Base-by-base conservation (phyloP, 2,888 invertebrate species). In the Tribolium freemani region DNA sequence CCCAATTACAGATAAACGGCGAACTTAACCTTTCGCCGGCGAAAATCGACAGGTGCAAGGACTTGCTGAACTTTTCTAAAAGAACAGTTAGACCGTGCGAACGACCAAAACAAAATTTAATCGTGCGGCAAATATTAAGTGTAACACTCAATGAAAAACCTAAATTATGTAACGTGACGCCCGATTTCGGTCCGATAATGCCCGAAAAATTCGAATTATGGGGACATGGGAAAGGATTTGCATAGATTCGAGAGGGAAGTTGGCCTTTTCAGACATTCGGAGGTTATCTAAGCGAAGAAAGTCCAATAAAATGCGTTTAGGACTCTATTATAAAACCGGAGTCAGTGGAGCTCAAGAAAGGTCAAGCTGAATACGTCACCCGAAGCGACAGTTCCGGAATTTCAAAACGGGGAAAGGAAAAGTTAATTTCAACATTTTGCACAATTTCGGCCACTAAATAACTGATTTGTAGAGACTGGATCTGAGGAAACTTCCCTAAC, bases 101-200 rank as follows among this genome's bases (percentile, higher is more conserved):
- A 69, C 60, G 38, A 48, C 30, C 20, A 50, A 63, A 54, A 61
- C 56, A 61, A 64, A 64, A 69, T 64, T 57, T 69, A 72, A 69
- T 72, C 72, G 72, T 72, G 72, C 72, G 69, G 46, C 72, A 72
- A 72, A 72, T 69, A 68, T 72, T 72, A 69, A 69, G 63, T 72
- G 69, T 61, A 72, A 72, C 72, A 63, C 31, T 38, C 63, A 26
- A 63, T 45, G 50, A 69, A 70, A 69, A 54, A 57, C 53, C 26
- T 45, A 64, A 56, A 50, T 69, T 69, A 44, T 50, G 69, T 50
- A 69, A 60, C 69, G 58, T 60, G 69, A 58, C 44, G 51, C 10
- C 8, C 20, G 64, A 64, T 64, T 60, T 44, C 6, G 10, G 6
- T 6, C 30, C 9, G 60, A 60, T 60, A 60, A 21, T 30, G 16